phyloP scores from a whole-genome alignment of 2,888 invertebrate species.

The Drymonia ruficornis region DNA sequence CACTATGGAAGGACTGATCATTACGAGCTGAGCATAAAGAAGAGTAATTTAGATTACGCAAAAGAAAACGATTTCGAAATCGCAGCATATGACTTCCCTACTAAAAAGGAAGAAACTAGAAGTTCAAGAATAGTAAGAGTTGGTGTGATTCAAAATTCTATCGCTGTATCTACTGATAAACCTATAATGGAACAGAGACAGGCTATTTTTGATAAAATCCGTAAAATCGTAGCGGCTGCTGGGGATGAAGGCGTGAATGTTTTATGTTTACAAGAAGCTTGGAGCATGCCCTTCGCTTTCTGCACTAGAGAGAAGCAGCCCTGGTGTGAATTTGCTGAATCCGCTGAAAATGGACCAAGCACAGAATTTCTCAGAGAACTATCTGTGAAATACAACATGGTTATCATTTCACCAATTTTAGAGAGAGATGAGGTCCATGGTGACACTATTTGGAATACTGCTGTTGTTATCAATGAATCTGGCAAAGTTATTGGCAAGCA shows the following conservation, averaged over 20 bases:
- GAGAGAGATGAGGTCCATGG: slow-evolving; percentile 95
- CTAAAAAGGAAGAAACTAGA: slow-evolving; percentile 88
- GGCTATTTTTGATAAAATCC: slow-evolving; percentile 91
- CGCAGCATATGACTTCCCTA: slow-evolving; percentile 89
- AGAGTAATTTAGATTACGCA: slow-evolving; percentile 74
- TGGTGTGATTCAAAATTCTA: slow-evolving; percentile 95
- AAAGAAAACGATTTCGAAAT: slow-evolving; percentile 88
- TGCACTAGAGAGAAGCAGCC: slow-evolving; percentile 98
- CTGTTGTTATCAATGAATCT: slow-evolving; percentile 94
- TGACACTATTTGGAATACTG: slow-evolving; percentile 97
- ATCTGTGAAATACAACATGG: slow-evolving; percentile 94
- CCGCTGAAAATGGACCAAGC: slow-evolving; percentile 93
- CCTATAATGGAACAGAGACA: slow-evolving; percentile 91
- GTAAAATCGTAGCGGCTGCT: slow-evolving; percentile 90
- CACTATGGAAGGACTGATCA: slow-evolving; percentile 90
- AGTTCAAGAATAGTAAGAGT: slow-evolving; percentile 90
- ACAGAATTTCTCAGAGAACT: slow-evolving; percentile 91
- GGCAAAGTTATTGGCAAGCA: slow-evolving; percentile 97
- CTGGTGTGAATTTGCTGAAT: slow-evolving; percentile 99
- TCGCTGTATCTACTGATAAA: slow-evolving; percentile 90
- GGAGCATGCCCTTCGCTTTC: slow-evolving; percentile 99
- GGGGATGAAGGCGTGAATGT: slow-evolving; percentile 93
- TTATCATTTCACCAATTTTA: slow-evolving; percentile 97
- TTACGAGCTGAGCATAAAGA: slow-evolving; percentile 78
- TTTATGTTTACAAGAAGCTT: slow-evolving; percentile 98